A percentile compares a stretch with the other conserved stretches of the same genome.
phyloP scores from a whole-genome alignment of 1,140 invertebrate species.

The Arctopsyche grandis region DNA sequence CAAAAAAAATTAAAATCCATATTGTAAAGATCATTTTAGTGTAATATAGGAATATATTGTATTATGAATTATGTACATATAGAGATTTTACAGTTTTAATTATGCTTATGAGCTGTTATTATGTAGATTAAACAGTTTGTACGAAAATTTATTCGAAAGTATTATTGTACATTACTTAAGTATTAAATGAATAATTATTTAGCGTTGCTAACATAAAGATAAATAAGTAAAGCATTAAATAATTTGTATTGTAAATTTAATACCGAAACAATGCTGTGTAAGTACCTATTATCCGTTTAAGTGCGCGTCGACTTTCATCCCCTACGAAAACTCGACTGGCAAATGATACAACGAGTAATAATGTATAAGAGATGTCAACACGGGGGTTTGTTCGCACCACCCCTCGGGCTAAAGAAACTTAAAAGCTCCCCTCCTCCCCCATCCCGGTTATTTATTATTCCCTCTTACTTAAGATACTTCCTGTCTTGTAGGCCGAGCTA shows the following conservation, averaged over 20 bases:
- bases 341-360: constrained; percentile 46
- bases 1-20: background rate
- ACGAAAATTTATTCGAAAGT: too few species aligned
- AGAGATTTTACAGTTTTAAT: too few species aligned
- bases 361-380: constrained; percentile 47
- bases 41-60: too few species aligned
- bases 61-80: too few species aligned
- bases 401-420: constrained; percentile 35
- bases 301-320: constrained; percentile 9
- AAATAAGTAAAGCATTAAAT: background rate
- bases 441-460: constrained; percentile 48
- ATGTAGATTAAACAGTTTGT: too few species aligned
- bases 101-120: too few species aligned
- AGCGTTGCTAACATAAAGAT: background rate
- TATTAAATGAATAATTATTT: background rate
- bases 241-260: background rate
- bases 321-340: constrained; percentile 26
- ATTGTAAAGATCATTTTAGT: too few species aligned
- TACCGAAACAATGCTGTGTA: background rate
- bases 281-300: background rate
- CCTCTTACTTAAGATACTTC: constrained; percentile 47
- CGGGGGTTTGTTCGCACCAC: constrained; percentile 3
- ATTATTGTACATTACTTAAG: background rate
- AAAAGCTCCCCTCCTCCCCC: constrained; percentile 35
- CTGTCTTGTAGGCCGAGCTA: constrained; percentile 35